Evolutionary conservation across 1,140 invertebrate species (phyloP).

Genomic region (Drosophila malerkotliana): DNA sequence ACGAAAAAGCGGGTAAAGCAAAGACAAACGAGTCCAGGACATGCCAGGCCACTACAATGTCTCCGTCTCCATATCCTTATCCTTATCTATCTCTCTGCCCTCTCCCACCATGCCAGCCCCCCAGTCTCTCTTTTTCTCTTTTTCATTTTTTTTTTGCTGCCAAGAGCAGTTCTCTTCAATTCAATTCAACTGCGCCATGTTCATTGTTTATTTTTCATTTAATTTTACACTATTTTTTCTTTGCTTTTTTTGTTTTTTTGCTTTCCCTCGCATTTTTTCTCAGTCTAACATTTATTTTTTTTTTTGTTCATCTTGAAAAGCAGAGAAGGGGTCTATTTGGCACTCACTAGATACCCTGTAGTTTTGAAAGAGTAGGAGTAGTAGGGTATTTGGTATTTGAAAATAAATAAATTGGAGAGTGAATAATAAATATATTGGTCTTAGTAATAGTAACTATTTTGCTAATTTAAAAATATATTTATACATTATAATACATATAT

Average conservation of each 20-base stretch:
- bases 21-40: conserved; percentile 57
- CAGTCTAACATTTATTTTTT: conserved; percentile 8
- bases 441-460: too few relatives aligned
- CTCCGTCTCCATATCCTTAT: conserved; percentile 17
- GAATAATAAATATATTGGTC: too few relatives aligned
- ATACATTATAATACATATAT: too few relatives aligned
- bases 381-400: too few relatives aligned
- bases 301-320: conserved; percentile 2
- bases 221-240: conserved; percentile 74
- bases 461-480: too few relatives aligned
- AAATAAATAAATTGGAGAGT: too few relatives aligned
- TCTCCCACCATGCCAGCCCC: not conserved
- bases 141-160: conserved; percentile 19
- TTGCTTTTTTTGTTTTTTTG: conserved; percentile 3
- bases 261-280: not conserved
- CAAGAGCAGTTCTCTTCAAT: conserved; percentile 63
- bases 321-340: conserved; percentile 16
- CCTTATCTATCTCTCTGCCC: not conserved
- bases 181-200: conserved; percentile 75
- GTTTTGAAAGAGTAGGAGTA: too few relatives aligned
- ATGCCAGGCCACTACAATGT: conserved; percentile 52
- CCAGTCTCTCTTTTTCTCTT: not conserved
- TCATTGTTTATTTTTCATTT: conserved; percentile 82
- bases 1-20: conserved; percentile 56
- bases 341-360: conserved; percentile 13